Evolutionary conservation across 2,797 vertebrate species (phyloP).

Genomic region (Tinamus major): DNA sequence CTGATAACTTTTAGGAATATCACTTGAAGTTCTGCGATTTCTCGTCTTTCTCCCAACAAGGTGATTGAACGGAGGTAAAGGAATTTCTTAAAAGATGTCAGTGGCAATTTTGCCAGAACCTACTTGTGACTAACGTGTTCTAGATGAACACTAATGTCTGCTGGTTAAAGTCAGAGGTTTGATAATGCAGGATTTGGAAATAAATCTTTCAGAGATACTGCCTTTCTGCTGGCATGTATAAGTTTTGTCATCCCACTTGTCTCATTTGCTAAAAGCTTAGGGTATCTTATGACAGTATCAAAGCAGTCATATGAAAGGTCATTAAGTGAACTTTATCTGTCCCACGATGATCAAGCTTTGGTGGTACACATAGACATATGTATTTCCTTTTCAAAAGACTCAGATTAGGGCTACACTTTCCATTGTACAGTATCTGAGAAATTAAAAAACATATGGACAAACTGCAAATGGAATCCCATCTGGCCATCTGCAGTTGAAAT

Average conservation of each 20-base stretch:
- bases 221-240: not conserved
- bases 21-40: not conserved
- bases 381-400: not conserved
- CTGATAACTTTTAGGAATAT: not conserved
- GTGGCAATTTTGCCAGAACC: not conserved
- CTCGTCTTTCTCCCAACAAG: not conserved
- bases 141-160: not conserved
- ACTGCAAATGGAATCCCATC: not conserved
- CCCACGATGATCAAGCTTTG: not conserved
- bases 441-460: not conserved
- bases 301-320: not conserved
- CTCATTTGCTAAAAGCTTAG: not conserved
- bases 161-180: not conserved
- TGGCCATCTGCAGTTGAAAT: not conserved
- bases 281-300: not conserved
- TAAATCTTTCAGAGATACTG: not conserved
- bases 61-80: not conserved
- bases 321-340: not conserved
- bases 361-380: not conserved
- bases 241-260: not conserved
- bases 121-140: not conserved
- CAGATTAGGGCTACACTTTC: not conserved
- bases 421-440: constrained; percentile 7
- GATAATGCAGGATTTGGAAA: not conserved
- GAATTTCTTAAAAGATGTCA: not conserved